Conservation (phyloP, 2,113 vertebrate genomes). For the Cyprinus carpio region DNA sequence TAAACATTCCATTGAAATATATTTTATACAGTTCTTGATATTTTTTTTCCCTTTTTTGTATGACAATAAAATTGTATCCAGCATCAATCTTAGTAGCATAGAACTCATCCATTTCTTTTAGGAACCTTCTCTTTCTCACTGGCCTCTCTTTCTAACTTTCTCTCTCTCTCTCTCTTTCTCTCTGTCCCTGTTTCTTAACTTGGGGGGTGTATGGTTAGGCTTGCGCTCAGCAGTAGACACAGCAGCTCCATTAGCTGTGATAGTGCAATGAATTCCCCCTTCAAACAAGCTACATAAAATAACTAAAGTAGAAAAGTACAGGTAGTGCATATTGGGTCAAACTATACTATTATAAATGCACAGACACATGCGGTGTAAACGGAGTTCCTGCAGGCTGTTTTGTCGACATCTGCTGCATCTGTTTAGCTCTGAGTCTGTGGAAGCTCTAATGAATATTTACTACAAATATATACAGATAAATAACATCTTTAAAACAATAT, state of each 20-base stretch:
- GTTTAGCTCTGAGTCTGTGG: conserved; percentile 36
- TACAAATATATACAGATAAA: background rate
- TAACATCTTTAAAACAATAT: background rate
- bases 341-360: background rate
- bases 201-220: background rate
- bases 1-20: conserved; percentile 82
- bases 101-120: conserved; percentile 59
- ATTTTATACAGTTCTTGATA: conserved; percentile 74
- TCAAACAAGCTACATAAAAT: conserved; percentile 17
- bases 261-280: conserved; percentile 29
- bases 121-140: conserved; percentile 66
- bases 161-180: background rate
- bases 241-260: background rate
- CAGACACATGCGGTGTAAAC: background rate
- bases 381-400: conserved; percentile 4
- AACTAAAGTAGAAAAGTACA: background rate
- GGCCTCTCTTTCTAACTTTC: conserved; percentile 45
- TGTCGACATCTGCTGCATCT: conserved; percentile 14
- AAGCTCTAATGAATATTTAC: conserved; percentile 23
- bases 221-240: conserved; percentile 4
- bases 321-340: background rate
- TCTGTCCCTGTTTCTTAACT: background rate
- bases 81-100: conserved; percentile 69
- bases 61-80: conserved; percentile 74
- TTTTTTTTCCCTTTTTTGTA: conserved; percentile 60